Percentiles rank a stretch among this genome's conserved stretches.
Evolutionary conservation across 2,888 invertebrate species (phyloP).

Genomic region (Nebria brevicollis): DNA sequence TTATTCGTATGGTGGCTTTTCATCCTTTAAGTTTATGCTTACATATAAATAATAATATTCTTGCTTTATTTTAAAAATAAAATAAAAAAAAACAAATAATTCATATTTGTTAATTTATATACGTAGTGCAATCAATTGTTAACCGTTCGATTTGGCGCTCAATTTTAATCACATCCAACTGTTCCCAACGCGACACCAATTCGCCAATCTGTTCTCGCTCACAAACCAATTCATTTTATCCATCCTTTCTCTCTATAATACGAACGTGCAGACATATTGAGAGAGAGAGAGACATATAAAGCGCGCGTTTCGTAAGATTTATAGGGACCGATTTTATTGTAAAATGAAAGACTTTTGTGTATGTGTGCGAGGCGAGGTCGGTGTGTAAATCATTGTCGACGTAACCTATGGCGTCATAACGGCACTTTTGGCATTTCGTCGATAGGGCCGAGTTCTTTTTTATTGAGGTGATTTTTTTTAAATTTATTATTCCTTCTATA

Average conservation of each 20-base stretch:
- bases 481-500: neutral
- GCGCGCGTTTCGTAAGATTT: slow-evolving; percentile 15
- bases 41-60: no score
- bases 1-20: neutral
- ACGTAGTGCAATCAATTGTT: neutral
- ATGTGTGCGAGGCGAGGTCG: neutral
- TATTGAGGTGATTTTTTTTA: neutral
- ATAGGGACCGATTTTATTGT: slow-evolving; percentile 23
- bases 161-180: slow-evolving; percentile 18
- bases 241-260: neutral
- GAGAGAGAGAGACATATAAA: neutral
- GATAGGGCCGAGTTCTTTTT: neutral
- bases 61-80: neutral
- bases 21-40: neutral
- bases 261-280: neutral
- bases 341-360: slow-evolving; percentile 26
- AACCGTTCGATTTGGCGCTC: neutral
- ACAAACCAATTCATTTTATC: neutral
- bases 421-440: neutral
- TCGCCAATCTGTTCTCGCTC: neutral
- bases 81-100: neutral
- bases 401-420: slow-evolving; percentile 1
- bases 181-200: neutral
- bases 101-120: neutral
- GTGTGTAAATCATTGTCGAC: slow-evolving; percentile 3